phyloP scores from a whole-genome alignment of 2,113 vertebrate species.

The Eupsittula cactorum region DNA sequence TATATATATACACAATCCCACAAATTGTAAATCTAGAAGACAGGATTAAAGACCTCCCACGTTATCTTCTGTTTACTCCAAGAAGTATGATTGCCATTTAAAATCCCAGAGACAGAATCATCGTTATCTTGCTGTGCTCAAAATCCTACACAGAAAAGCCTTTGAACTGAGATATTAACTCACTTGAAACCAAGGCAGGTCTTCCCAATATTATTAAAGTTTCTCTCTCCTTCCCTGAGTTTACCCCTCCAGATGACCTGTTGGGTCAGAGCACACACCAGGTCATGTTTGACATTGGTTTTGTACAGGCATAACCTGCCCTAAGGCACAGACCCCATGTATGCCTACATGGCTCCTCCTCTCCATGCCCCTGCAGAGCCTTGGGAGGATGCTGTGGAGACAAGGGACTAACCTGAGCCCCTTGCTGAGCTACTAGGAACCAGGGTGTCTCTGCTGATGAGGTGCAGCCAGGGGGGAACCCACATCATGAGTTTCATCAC shows the following conservation, averaged over 20 bases:
- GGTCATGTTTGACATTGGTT: fast-evolving
- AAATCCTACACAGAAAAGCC: neutral
- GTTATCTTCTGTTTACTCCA: neutral
- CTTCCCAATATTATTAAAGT: neutral
- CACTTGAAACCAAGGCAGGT: neutral
- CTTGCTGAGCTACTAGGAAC: neutral
- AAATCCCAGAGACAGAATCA: neutral
- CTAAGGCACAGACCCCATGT: fast-evolving
- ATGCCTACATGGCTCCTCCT: fast-evolving
- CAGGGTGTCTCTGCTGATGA: neutral
- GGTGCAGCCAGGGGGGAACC: neutral
- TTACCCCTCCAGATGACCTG: neutral
- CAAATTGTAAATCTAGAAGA: neutral
- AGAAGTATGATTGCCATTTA: neutral
- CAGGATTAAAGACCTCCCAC: slow-evolving; percentile 1
- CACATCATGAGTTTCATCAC: neutral
- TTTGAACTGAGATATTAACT: neutral
- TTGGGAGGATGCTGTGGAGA: neutral
- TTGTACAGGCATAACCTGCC: neutral
- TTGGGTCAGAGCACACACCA: neutral
- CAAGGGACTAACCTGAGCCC: neutral
- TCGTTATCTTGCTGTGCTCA: neutral
- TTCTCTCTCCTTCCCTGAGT: neutral
- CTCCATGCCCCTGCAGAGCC: fast-evolving
- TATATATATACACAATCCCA: neutral